phyloP scores from a whole-genome alignment of 1,140 invertebrate species.

The Macrobrachium nipponense region DNA sequence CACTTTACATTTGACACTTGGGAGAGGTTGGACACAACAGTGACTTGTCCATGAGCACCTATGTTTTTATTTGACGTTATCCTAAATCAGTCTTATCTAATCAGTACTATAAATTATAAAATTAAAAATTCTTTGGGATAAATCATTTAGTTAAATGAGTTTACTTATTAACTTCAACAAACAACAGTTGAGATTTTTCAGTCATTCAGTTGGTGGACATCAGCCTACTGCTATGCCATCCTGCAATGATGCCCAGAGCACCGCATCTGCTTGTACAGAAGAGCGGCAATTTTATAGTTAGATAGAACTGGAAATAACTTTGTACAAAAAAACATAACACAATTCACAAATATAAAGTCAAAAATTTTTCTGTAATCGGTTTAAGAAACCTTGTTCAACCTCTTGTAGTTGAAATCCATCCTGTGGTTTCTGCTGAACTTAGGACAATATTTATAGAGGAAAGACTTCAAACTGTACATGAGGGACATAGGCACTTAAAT shows the following conservation, averaged over 20 bases:
- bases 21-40: slow-evolving; percentile 53
- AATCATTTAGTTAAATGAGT: neutral
- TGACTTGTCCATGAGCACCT: slow-evolving; percentile 50
- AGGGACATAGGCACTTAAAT: too few species aligned
- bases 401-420: neutral
- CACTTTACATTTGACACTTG: slow-evolving; percentile 58
- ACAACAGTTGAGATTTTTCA: too few species aligned
- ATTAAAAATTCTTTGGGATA: slow-evolving; percentile 51
- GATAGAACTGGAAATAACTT: slow-evolving; percentile 37
- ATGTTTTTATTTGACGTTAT: slow-evolving; percentile 25
- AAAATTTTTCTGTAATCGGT: slow-evolving; percentile 8
- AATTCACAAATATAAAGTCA: slow-evolving; percentile 13
- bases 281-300: slow-evolving; percentile 18
- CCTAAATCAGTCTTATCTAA: slow-evolving; percentile 25
- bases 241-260: slow-evolving; percentile 50
- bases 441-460: slow-evolving; percentile 25
- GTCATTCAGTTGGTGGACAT: slow-evolving; percentile 20
- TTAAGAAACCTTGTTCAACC: neutral
- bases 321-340: slow-evolving; percentile 44
- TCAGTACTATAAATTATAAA: slow-evolving; percentile 26
- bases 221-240: slow-evolving; percentile 43
- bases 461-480: neutral
- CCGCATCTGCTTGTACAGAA: slow-evolving; percentile 21
- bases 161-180: too few species aligned
- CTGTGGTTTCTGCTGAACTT: slow-evolving; percentile 56